These are phyloP conservation scores for Catonia carolina DNA, from an alignment of 2,888 invertebrate genomes.

Conservation along the genomic window DNA sequence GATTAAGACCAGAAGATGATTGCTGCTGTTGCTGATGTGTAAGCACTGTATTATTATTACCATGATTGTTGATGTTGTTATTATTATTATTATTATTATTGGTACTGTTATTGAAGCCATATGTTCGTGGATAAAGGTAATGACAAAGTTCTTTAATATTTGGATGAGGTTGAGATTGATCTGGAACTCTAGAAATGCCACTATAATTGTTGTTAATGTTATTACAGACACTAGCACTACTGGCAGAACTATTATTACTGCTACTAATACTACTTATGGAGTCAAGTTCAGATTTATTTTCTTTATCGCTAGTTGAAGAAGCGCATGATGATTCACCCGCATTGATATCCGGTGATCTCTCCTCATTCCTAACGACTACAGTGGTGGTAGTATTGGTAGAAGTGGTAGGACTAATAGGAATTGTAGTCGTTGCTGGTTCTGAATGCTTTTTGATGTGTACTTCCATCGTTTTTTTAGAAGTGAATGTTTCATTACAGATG, in stretches of 20 bases:
- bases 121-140: conserved; percentile 41
- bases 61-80: too few relatives aligned
- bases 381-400: too few relatives aligned
- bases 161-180: conserved; percentile 26
- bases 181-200: conserved; percentile 2
- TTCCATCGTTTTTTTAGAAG: conserved; percentile 86
- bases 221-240: neutral
- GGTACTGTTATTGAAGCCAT: conserved; percentile 8
- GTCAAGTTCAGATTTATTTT: conserved; percentile 47
- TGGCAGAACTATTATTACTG: neutral
- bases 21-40: conserved; percentile 27
- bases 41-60: too few relatives aligned
- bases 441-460: conserved; percentile 76
- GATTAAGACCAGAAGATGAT: conserved; percentile 35
- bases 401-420: conserved; percentile 25
- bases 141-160: conserved; percentile 41
- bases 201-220: neutral
- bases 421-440: conserved; percentile 45
- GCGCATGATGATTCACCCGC: conserved; percentile 35
- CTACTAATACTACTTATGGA: conserved; percentile 37
- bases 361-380: conserved; percentile 41
- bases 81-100: too few relatives aligned
- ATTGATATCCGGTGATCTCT: conserved; percentile 21
- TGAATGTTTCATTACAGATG: conserved; percentile 84
- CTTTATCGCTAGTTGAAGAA: conserved; percentile 40